Conservation (phyloP, 2,797 vertebrate species). For the Hozukius guyotensis region DNA sequence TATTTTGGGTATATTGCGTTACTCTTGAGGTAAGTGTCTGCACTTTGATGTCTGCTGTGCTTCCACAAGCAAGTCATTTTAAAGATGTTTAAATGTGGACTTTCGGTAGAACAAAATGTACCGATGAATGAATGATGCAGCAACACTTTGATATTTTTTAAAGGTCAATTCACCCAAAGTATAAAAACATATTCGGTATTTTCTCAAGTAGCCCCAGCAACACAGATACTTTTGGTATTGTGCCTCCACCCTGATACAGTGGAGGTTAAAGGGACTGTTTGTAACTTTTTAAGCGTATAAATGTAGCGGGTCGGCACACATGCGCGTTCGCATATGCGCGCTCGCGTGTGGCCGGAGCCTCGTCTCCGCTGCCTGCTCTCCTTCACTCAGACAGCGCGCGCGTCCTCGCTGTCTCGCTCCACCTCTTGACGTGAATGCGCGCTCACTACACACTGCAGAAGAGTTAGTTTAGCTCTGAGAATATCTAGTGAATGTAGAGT, state of each 20-base stretch:
- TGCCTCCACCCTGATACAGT: not conserved
- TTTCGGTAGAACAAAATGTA: not conserved
- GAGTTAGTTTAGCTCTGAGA: too few species aligned
- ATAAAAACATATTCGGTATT: not conserved
- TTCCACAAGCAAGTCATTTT: slow-evolving; percentile 14
- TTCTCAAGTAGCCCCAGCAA: not conserved
- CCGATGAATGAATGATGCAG: slow-evolving; percentile 1
- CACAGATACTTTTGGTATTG: not conserved
- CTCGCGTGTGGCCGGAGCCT: too few species aligned
- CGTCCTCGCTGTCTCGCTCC: too few species aligned
- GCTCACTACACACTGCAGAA: too few species aligned
- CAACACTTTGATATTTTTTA: slow-evolving; percentile 2
- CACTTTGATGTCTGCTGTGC: slow-evolving; percentile 46
- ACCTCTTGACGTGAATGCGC: too few species aligned
- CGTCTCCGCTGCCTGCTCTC: too few species aligned
- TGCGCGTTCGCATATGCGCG: too few species aligned
- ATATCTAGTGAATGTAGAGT: too few species aligned
- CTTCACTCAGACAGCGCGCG: too few species aligned
- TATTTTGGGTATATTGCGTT: slow-evolving; percentile 43
- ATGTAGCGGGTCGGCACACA: too few species aligned
- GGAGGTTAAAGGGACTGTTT: not conserved
- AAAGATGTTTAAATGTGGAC: slow-evolving; percentile 20
- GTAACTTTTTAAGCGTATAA: too few species aligned
- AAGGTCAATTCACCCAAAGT: not conserved
- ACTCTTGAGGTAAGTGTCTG: slow-evolving; percentile 20